Base-by-base conservation (phyloP, 1,140 invertebrate species). In the Calliphora vicina region DNA sequence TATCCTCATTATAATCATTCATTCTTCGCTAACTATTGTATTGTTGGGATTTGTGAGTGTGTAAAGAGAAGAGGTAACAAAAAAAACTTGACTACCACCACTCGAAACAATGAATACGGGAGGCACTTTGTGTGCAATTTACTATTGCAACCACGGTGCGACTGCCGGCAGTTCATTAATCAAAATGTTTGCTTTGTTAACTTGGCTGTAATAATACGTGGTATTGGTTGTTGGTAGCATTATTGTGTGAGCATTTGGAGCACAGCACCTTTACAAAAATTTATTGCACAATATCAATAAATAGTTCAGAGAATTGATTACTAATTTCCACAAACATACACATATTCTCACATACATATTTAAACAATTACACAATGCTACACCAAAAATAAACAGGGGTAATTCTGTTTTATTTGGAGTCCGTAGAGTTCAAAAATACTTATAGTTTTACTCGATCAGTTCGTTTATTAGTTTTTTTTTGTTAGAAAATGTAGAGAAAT, bases 101-200 rank as follows among this genome's bases (percentile, higher is more conserved):
- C 13, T 50, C 2, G 13, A 6, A 50, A 50, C 45, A 50, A 50
- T 50, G 9, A 67, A 67, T 9, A 67, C 61, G 20, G 61, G 61
- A 67, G 61, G 61, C 61, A 20, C 61, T 67, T 67, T 67, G 61
- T 67, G 1, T 2, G 50, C n/a, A 67, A 67, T 67, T 67, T 67
- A 25, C n/a, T 67, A 23, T 67, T 67, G 61, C 61, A 67, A 23
- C 9, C 61, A 25, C 42, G 74, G 74, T 25, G 35, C 74, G 42
- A 43, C 12, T 78, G 74, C 35, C 35, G 35, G 20, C 74, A 78
- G 74, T 78, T 78, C 74, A 78, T 78, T 78, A 78, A 78, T 78
- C 74, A 78, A 78, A 45, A 45, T 78, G 35, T 78, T 78, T 78
- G 74, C 74, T 78, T 78, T 76, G 50, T 23, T 67, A 67, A 67